phyloP scores from a whole-genome alignment of 2,888 invertebrate species.

The Tetramorium bicarinatum region DNA sequence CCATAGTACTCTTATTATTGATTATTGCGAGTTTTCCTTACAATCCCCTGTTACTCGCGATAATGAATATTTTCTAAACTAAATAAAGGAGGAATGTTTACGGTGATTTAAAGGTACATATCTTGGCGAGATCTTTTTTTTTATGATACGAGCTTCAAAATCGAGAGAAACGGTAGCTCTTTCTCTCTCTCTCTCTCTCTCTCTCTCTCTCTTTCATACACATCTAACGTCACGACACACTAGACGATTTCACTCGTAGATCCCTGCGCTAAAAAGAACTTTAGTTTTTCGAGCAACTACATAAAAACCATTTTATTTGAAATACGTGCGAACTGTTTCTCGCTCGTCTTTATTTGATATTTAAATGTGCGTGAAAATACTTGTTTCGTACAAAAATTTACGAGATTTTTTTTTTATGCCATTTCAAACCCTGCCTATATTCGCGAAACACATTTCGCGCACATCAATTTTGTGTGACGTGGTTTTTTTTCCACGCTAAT shows the following conservation, averaged over 20 bases:
- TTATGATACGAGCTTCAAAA: neutral
- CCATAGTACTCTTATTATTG: constrained; percentile 36
- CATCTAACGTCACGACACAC: neutral
- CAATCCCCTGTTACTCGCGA: neutral
- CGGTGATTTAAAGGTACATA: neutral
- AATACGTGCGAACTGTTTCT: neutral
- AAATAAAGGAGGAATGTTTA: neutral
- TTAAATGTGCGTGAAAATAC: neutral
- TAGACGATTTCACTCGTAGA: constrained; percentile 5
- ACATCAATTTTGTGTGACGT: neutral
- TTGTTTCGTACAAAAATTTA: neutral
- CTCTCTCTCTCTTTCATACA: neutral
- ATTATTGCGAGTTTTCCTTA: neutral
- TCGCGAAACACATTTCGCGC: neutral
- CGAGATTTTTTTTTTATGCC: neutral
- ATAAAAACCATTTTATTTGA: constrained; percentile 29
- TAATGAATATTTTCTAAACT: neutral
- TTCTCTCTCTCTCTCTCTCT: too few species aligned
- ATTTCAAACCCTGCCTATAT: neutral
- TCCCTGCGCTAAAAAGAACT: neutral
- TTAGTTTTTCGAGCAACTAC: neutral
- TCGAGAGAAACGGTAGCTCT: neutral
- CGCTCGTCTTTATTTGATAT: neutral
- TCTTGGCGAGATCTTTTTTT: constrained; percentile 2
- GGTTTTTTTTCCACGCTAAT: neutral